phyloP scores from a whole-genome alignment of 2,113 vertebrate genomes.

The Callithrix jacchus region DNA sequence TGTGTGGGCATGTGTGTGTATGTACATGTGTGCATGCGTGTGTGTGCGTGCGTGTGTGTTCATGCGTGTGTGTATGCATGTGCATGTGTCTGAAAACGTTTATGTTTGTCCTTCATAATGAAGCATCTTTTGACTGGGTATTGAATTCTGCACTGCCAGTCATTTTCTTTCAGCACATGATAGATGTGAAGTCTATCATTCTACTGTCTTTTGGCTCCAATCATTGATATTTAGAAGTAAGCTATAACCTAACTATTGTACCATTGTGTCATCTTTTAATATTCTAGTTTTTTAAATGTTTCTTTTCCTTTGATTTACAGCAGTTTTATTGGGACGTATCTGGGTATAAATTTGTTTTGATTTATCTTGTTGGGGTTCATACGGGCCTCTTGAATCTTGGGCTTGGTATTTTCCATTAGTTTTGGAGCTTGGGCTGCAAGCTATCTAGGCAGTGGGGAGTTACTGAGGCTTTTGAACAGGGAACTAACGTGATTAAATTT shows the following conservation, averaged over 20 bases:
- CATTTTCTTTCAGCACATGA: accelerated
- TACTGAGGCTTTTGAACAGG: background rate
- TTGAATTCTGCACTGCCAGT: background rate
- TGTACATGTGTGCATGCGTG: accelerated
- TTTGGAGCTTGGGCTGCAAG: accelerated
- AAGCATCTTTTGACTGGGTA: background rate
- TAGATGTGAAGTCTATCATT: accelerated
- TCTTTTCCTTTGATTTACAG: background rate
- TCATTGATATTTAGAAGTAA: background rate
- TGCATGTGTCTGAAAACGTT: background rate
- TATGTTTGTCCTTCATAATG: background rate
- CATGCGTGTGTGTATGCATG: accelerated
- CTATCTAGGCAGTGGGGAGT: accelerated
- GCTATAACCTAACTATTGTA: background rate
- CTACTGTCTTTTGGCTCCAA: accelerated
- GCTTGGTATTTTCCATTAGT: background rate
- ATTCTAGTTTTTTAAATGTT: background rate
- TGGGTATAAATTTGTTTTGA: background rate
- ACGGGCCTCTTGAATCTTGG: background rate
- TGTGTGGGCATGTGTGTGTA: too few relatives aligned
- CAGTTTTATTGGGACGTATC: background rate
- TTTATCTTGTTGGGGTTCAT: background rate
- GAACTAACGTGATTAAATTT: accelerated
- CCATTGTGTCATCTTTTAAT: background rate
- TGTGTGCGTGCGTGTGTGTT: accelerated